Evolutionary conservation across 1,140 invertebrate species (phyloP).

Genomic region (Phthorimaea operculella): DNA sequence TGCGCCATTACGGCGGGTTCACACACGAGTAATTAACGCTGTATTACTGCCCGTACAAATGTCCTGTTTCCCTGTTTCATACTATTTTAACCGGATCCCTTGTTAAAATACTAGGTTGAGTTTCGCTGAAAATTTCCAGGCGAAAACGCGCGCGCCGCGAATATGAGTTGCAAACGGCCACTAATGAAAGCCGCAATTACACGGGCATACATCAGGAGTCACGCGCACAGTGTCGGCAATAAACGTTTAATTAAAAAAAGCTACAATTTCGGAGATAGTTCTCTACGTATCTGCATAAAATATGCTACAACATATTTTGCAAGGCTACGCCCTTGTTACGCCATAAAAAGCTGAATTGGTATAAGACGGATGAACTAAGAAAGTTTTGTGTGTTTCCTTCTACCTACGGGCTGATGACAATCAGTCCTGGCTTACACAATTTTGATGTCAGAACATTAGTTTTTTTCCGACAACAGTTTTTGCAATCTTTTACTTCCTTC

Average conservation of each 20-base stretch:
- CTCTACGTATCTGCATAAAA: too few species aligned
- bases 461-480: too few species aligned
- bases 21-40: background rate
- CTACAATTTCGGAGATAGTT: background rate
- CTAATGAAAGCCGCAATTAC: conserved; percentile 43
- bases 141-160: conserved; percentile 34
- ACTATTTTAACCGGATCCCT: background rate
- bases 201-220: conserved; percentile 23
- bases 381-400: too few species aligned
- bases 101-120: conserved; percentile 8
- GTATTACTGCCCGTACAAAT: background rate
- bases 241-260: conserved; percentile 36
- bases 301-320: too few species aligned
- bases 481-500: too few species aligned
- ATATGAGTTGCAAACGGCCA: conserved; percentile 31
- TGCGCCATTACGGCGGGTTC: too few species aligned
- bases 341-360: too few species aligned
- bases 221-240: conserved; percentile 13
- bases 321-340: too few species aligned
- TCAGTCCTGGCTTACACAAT: too few species aligned
- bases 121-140: conserved; percentile 11
- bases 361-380: too few species aligned
- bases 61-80: conserved; percentile 1
- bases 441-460: too few species aligned
- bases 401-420: too few species aligned